Conservation (phyloP, 2,797 vertebrate genomes). For the Austrolebias charrua region DNA sequence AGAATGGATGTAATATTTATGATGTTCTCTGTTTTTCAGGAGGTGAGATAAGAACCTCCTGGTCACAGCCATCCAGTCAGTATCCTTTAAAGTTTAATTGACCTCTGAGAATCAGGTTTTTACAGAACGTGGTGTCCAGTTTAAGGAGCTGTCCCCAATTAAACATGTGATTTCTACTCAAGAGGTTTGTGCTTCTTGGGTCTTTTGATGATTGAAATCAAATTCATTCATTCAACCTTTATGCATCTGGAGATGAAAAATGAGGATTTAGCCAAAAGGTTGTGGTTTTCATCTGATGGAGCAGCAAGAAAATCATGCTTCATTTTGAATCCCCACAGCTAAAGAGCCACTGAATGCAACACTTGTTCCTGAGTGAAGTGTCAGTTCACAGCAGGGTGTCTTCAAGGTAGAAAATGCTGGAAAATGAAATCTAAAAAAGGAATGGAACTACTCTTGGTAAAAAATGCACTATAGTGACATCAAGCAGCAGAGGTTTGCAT, state of each 20-base stretch:
- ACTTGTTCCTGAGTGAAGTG: not conserved
- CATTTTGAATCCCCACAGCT: not conserved
- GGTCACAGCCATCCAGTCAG: conserved; percentile 47
- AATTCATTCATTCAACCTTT: too few relatives aligned
- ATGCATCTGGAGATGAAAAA: too few relatives aligned
- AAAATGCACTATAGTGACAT: not conserved
- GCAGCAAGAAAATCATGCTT: not conserved
- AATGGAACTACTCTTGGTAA: not conserved
- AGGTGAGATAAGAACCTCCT: conserved; percentile 59
- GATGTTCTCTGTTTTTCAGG: conserved; percentile 33
- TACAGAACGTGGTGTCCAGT: conserved; percentile 41
- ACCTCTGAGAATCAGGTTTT: conserved; percentile 60
- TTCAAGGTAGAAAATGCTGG: not conserved
- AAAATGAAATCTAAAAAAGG: not conserved
- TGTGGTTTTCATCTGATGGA: not conserved
- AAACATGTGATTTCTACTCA: conserved; percentile 18
- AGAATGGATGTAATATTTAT: conserved; percentile 70
- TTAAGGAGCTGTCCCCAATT: conserved; percentile 24
- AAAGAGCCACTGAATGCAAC: not conserved
- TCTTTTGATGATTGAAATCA: not conserved
- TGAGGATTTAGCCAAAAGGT: too few relatives aligned
- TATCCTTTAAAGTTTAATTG: conserved; percentile 72
- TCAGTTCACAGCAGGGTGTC: not conserved
- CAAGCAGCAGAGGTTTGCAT: not conserved
- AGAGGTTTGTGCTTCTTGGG: not conserved